phyloP scores from a whole-genome alignment of 53 echinoderm and acorn worm genomes.

The Temnopleurus reevesii region DNA sequence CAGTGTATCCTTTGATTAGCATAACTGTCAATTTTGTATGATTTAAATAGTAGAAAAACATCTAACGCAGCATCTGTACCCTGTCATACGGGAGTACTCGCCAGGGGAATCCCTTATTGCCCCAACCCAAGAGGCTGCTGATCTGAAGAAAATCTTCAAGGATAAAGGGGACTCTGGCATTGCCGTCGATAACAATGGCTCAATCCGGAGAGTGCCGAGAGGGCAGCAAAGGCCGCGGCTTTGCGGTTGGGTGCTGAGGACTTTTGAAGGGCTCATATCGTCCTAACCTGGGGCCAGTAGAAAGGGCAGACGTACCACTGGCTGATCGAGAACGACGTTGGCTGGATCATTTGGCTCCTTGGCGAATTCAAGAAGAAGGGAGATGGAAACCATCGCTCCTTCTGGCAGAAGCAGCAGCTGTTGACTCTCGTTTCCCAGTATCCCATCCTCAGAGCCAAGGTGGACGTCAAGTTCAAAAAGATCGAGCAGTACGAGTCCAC shows the following conservation, averaged over 20 bases:
- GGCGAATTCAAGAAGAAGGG: neutral
- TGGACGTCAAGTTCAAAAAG: too few species aligned
- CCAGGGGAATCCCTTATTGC: too few species aligned
- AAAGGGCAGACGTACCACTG: conserved; percentile 10
- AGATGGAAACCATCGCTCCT: neutral
- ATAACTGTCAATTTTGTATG: too few species aligned
- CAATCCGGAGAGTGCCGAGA: neutral
- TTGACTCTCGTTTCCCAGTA: conserved; percentile 47
- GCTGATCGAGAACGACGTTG: conserved; percentile 61
- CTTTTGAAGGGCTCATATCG: neutral
- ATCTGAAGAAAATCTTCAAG: too few species aligned
- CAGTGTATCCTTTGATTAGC: too few species aligned
- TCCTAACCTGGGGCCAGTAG: conserved; percentile 45
- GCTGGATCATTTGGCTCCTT: conserved; percentile 50
- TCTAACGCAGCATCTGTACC: too few species aligned
- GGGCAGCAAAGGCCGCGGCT: neutral
- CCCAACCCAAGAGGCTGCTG: too few species aligned
- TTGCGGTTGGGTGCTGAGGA: neutral
- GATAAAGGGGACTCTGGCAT: neutral
- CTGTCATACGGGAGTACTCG: too few species aligned
- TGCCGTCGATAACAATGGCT: neutral
- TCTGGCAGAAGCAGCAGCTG: conserved; percentile 51
- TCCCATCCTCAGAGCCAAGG: conserved; percentile 59
- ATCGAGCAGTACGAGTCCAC: too few species aligned
- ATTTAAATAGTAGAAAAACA: too few species aligned